phyloP scores from a whole-genome alignment of 1,140 invertebrate genomes.

The Hyposmocoma kahamanoa region DNA sequence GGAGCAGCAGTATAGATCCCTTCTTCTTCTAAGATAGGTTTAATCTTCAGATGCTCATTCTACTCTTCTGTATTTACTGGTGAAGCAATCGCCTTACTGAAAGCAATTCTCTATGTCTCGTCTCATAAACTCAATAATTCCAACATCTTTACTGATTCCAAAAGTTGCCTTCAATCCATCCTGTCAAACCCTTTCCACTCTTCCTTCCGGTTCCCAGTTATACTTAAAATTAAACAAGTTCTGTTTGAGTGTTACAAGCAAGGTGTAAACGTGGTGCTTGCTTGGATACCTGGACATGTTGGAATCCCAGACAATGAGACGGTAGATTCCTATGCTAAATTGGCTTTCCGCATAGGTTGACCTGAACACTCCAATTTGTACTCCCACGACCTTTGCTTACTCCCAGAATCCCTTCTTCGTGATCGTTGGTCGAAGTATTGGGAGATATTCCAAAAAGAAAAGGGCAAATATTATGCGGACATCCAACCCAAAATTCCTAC shows the following conservation, averaged over 20 bases:
- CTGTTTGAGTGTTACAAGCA: background rate
- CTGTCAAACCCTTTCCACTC: background rate
- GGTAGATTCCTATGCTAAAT: constrained; percentile 11
- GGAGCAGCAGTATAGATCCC: background rate
- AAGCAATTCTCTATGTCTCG: background rate
- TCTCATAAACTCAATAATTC: constrained; percentile 3
- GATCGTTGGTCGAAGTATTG: no score
- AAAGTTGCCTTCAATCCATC: background rate
- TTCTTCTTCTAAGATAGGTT: background rate
- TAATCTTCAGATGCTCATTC: constrained; percentile 1
- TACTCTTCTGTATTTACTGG: background rate
- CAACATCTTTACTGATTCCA: constrained; percentile 1
- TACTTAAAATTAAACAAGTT: background rate
- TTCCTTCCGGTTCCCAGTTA: background rate
- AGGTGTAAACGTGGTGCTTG: constrained; percentile 7
- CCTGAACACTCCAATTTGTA: no score
- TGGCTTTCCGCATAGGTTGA: background rate
- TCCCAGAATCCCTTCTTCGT: no score
- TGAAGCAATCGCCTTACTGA: background rate
- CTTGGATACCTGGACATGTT: constrained; percentile 14
- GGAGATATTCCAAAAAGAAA: no score
- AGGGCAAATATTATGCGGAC: no score
- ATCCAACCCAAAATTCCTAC: no score
- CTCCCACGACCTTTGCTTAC: no score
- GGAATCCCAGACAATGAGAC: constrained; percentile 16